phyloP scores from a whole-genome alignment of 2,797 vertebrate species.

The Rhodeus uyekii region DNA sequence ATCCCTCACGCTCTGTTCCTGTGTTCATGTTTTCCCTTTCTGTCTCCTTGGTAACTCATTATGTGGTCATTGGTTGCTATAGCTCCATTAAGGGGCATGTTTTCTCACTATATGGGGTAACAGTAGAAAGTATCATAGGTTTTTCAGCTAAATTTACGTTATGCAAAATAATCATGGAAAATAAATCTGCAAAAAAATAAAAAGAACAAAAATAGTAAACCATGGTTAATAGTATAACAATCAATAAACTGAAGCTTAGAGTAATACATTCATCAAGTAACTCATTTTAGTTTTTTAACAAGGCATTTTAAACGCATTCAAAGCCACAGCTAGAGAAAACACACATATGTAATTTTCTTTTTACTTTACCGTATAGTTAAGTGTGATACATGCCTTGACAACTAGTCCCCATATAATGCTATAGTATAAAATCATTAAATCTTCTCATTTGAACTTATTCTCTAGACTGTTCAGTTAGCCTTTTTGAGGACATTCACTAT shows the following conservation, averaged over 20 bases:
- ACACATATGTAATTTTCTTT: not conserved
- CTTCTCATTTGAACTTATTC: too few relatives aligned
- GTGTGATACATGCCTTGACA: not conserved
- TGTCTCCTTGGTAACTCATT: too few relatives aligned
- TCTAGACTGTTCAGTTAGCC: not conserved
- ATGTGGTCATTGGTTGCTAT: too few relatives aligned
- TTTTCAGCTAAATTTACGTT: not conserved
- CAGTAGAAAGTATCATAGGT: not conserved
- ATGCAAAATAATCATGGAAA: not conserved
- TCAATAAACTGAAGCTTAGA: not conserved
- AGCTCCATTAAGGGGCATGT: not conserved
- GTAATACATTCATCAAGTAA: not conserved
- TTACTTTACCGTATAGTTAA: not conserved
- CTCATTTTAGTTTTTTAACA: not conserved
- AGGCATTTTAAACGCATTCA: not conserved
- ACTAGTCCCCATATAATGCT: not conserved
- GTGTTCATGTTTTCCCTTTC: too few relatives aligned
- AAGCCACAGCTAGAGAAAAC: not conserved
- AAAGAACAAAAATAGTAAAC: not conserved
- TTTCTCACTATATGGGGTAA: not conserved
- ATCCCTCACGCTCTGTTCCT: not conserved
- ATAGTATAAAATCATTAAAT: not conserved
- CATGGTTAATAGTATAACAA: not conserved
- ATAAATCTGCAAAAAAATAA: not conserved
- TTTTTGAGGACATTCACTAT: not conserved